Percentiles rank a stretch among this genome's conserved stretches.
phyloP scores from a whole-genome alignment of 64 coral and sea anemone genomes.

The Pocillopora damicornis region DNA sequence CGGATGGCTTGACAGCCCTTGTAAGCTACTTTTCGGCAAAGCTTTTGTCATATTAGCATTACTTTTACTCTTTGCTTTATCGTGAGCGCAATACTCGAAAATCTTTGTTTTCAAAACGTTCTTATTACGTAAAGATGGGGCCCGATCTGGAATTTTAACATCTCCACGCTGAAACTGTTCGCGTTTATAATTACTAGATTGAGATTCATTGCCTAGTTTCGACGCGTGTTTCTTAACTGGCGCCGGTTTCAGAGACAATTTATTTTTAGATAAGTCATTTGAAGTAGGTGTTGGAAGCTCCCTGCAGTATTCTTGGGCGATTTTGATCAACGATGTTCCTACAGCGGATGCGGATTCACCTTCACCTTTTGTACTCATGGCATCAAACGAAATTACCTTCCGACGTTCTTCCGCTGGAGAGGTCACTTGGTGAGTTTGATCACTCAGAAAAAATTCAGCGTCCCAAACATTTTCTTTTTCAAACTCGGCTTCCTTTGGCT shows the following conservation, averaged over 20 bases:
- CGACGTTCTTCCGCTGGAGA: neutral
- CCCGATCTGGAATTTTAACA: neutral
- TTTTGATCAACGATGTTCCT: neutral
- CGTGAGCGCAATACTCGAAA: neutral
- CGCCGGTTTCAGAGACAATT: neutral
- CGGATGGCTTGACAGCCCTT: conserved; percentile 15
- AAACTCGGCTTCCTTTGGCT: neutral
- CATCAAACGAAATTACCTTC: neutral
- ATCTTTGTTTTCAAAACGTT: neutral
- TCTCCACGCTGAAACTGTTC: too few species aligned
- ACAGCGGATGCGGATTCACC: neutral
- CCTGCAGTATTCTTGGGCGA: neutral
- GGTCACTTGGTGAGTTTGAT: neutral
- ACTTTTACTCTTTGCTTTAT: neutral
- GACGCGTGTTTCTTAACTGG: neutral
- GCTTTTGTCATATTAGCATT: neutral
- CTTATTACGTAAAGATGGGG: neutral
- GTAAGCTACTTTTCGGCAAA: conserved; percentile 18
- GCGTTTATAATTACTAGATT: neutral
- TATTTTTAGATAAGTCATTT: neutral
- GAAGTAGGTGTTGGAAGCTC: neutral
- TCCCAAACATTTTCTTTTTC: neutral
- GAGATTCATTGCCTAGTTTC: too few species aligned
- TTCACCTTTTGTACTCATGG: neutral
- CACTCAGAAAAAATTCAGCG: neutral